Evolutionary conservation across 2,888 invertebrate genomes (phyloP).

Genomic region (Netelia fuscicornis): DNA sequence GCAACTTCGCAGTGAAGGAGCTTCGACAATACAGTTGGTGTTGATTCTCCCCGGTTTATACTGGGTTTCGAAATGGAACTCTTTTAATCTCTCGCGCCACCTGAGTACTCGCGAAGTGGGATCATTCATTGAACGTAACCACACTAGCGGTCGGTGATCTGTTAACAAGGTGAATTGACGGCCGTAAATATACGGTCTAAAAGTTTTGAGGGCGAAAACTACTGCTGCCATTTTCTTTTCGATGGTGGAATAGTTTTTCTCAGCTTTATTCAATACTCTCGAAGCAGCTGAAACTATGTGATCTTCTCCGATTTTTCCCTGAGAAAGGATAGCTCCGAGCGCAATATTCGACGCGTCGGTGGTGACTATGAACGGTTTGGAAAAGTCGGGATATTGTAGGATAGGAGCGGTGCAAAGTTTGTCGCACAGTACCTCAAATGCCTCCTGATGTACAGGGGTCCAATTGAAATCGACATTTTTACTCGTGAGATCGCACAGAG

Average conservation of each 20-base stretch:
- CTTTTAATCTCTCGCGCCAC: background rate
- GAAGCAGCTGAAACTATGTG: background rate
- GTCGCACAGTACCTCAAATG: background rate
- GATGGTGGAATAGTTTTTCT: background rate
- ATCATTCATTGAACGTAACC: background rate
- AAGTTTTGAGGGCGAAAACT: background rate
- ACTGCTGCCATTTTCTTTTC: background rate
- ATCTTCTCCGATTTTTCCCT: slow-evolving; percentile 14
- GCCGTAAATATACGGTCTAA: background rate
- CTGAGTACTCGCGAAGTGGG: background rate
- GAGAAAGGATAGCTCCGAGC: slow-evolving; percentile 50
- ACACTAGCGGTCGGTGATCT: background rate
- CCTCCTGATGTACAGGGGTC: slow-evolving; percentile 3
- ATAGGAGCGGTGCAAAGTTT: background rate
- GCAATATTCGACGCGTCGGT: slow-evolving; percentile 77
- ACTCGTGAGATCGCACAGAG: background rate
- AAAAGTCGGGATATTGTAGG: slow-evolving; percentile 75
- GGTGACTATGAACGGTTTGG: slow-evolving; percentile 71
- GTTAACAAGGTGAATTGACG: slow-evolving; percentile 11
- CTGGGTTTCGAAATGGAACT: background rate
- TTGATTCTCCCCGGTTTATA: background rate
- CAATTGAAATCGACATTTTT: slow-evolving; percentile 13
- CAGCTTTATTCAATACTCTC: slow-evolving; percentile 2
- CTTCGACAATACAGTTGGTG: too few relatives aligned
- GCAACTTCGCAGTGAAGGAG: too few relatives aligned